These are phyloP conservation scores for Dendronephthya gigantea DNA, from an alignment of 64 coral and sea anemone species.

Conservation along the genomic window DNA sequence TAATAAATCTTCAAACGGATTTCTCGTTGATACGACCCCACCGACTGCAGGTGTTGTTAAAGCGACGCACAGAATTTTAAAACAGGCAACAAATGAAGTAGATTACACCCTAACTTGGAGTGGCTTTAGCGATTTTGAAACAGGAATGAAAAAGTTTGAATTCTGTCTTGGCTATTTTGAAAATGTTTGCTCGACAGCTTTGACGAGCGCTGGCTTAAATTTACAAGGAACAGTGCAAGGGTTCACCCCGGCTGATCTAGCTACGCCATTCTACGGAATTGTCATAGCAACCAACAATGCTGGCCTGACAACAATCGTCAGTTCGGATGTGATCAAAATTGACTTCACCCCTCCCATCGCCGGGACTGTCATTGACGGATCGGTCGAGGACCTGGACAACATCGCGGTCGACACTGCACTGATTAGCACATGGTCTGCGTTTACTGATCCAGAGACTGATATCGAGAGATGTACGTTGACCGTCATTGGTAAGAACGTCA, in stretches of 20 bases:
- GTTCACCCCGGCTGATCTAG: not conserved
- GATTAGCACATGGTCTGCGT: slow-evolving; percentile 44
- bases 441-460: slow-evolving; percentile 53
- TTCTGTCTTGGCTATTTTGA: slow-evolving; percentile 13
- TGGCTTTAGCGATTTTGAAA: slow-evolving; percentile 13
- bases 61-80: not conserved
- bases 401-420: slow-evolving; percentile 41
- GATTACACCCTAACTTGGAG: not conserved
- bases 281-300: slow-evolving; percentile 26
- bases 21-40: slow-evolving; percentile 46
- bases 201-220: not conserved
- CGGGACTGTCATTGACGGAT: slow-evolving; percentile 35
- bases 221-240: not conserved
- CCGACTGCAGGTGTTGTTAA: slow-evolving; percentile 14
- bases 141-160: slow-evolving; percentile 9
- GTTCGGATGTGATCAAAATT: slow-evolving; percentile 9
- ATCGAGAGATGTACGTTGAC: slow-evolving; percentile 54
- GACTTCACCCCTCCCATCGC: slow-evolving; percentile 40
- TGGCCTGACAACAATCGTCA: not conserved
- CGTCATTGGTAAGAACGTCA: slow-evolving; percentile 51
- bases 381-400: slow-evolving; percentile 49
- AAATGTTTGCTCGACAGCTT: not conserved
- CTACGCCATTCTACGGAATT: not conserved
- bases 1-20: slow-evolving; percentile 44
- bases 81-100: not conserved